phyloP scores from a whole-genome alignment of 2,888 invertebrate genomes.

The Drosophila pegasa region DNA sequence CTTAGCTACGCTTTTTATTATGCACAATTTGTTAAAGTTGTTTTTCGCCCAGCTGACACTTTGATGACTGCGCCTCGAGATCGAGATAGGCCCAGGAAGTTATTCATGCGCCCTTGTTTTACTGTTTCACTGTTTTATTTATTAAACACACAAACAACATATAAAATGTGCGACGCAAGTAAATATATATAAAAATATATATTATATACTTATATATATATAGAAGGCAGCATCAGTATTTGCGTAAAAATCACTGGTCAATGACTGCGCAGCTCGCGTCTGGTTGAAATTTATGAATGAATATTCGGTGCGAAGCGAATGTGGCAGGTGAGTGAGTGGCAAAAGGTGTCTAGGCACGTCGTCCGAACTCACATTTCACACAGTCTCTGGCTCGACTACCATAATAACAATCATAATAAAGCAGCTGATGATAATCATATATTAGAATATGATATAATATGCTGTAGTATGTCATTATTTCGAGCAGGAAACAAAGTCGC shows the following conservation, averaged over 20 bases:
- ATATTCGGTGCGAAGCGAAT: constrained; percentile 24
- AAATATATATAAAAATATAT: background rate
- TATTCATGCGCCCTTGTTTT: constrained; percentile 15
- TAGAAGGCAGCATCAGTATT: background rate
- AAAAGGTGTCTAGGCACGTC: constrained; percentile 15
- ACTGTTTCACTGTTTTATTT: constrained; percentile 22
- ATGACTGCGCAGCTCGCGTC: constrained; percentile 27
- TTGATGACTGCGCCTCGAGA: constrained; percentile 35
- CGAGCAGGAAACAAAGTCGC: background rate
- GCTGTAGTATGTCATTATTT: background rate
- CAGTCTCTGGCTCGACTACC: background rate
- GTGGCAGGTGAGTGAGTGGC: constrained; percentile 17
- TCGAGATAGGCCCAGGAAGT: constrained; percentile 49
- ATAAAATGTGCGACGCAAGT: constrained; percentile 1
- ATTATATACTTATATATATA: background rate
- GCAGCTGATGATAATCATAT: background rate
- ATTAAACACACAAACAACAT: constrained; percentile 18
- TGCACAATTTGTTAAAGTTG: constrained; percentile 42
- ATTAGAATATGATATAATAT: background rate
- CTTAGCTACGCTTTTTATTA: constrained; percentile 37
- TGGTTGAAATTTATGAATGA: constrained; percentile 42
- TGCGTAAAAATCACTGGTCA: constrained; percentile 25
- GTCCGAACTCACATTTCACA: background rate
- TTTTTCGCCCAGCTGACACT: constrained; percentile 42
- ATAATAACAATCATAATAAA: background rate